These are phyloP conservation scores for Mesorhabditis sp. DNA, from an alignment of 2,888 invertebrate genomes.

Conservation along the genomic window DNA sequence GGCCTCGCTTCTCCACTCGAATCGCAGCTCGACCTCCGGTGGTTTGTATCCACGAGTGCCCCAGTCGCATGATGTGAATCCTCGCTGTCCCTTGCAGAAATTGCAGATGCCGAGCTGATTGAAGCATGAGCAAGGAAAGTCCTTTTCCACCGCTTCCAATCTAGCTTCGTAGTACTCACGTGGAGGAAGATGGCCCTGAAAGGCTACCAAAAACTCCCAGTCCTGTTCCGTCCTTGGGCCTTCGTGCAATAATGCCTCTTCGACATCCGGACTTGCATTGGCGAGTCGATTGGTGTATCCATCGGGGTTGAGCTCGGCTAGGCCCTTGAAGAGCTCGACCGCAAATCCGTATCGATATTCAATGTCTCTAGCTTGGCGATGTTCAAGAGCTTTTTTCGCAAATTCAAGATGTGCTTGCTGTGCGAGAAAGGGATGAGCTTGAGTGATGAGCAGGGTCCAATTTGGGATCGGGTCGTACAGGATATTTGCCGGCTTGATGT, in stretches of 20 bases:
- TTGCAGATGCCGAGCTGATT: not conserved
- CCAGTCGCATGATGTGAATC: not conserved
- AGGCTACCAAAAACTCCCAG: too few relatives aligned
- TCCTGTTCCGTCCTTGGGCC: too few relatives aligned
- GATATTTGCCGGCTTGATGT: slow-evolving; percentile 3
- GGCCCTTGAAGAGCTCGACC: not conserved
- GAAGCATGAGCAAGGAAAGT: not conserved
- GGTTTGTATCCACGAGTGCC: not conserved
- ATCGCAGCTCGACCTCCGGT: not conserved
- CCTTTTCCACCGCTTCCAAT: too few relatives aligned
- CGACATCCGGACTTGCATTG: too few relatives aligned
- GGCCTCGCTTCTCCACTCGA: not conserved
- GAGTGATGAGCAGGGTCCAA: too few relatives aligned
- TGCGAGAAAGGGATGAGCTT: too few relatives aligned
- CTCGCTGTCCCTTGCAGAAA: not conserved
- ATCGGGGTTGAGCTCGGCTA: not conserved
- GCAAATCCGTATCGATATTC: not conserved
- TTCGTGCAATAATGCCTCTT: too few relatives aligned
- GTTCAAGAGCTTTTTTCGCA: too few relatives aligned
- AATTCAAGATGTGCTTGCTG: too few relatives aligned
- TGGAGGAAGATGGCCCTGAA: too few relatives aligned
- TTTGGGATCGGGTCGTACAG: slow-evolving; percentile 3
- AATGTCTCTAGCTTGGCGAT: not conserved
- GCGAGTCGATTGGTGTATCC: not conserved
- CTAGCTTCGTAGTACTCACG: too few relatives aligned